Evolutionary conservation across 2,888 invertebrate genomes (phyloP).

Genomic region (Gisinianus flammeolus): DNA sequence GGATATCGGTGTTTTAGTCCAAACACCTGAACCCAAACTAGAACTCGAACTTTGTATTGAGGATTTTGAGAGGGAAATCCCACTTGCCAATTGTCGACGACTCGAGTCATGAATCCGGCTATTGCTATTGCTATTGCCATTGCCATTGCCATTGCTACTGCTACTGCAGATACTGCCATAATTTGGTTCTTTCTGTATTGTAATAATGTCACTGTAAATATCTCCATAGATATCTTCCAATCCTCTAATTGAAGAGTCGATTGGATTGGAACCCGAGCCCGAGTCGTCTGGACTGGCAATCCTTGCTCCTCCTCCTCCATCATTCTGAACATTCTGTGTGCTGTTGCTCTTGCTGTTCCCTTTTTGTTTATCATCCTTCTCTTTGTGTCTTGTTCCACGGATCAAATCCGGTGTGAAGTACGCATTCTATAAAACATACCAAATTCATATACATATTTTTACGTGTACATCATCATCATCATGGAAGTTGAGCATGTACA

Average conservation of each 20-base stretch:
- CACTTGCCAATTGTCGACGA: too few species aligned
- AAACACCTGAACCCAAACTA: too few species aligned
- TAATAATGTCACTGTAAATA: neutral
- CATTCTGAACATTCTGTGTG: too few species aligned
- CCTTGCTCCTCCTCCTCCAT: too few species aligned
- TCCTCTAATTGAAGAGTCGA: slow-evolving; percentile 4
- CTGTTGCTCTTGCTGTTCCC: neutral
- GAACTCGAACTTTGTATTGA: too few species aligned
- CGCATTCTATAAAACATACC: slow-evolving; percentile 36
- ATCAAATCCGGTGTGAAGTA: slow-evolving; percentile 55
- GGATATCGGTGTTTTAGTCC: too few species aligned
- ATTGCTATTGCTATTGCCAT: too few species aligned
- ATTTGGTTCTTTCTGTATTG: neutral
- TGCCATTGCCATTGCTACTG: too few species aligned
- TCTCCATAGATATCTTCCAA: slow-evolving; percentile 19
- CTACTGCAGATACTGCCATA: neutral
- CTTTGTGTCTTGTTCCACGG: slow-evolving; percentile 48
- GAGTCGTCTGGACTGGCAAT: neutral
- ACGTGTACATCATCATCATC: too few species aligned
- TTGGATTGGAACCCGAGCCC: neutral
- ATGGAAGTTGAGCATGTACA: too few species aligned
- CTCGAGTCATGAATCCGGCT: too few species aligned
- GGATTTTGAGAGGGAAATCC: too few species aligned
- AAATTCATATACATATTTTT: neutral
- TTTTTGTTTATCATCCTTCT: neutral